Conservation (phyloP, 2,888 invertebrate species). For the Phyto melanocephala region DNA sequence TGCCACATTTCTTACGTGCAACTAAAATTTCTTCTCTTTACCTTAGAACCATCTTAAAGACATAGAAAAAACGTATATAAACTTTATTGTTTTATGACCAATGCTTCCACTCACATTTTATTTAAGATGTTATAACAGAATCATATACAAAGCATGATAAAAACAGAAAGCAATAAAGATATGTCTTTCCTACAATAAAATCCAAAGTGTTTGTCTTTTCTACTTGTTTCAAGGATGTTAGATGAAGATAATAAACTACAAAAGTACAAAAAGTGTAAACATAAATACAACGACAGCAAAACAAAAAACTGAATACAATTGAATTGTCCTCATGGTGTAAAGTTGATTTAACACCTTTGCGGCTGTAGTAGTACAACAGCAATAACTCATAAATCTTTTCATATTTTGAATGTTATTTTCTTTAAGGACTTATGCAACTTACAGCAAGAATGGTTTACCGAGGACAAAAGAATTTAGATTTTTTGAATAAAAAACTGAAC, state of each 20-base stretch:
- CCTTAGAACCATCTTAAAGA: too few species aligned
- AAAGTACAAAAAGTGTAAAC: conserved; percentile 4
- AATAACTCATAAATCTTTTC: conserved; percentile 20
- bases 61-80: background rate
- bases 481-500: too few species aligned
- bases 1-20: too few species aligned
- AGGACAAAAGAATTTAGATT: too few species aligned
- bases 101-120: background rate
- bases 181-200: background rate
- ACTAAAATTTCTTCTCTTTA: too few species aligned
- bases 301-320: conserved; percentile 1
- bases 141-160: background rate
- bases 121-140: background rate
- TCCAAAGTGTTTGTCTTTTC: background rate
- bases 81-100: conserved; percentile 42
- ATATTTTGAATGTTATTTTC: background rate
- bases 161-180: background rate
- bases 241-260: conserved; percentile 41
- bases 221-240: conserved; percentile 9
- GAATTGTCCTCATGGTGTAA: conserved; percentile 55
- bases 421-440: background rate
- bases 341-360: conserved; percentile 58
- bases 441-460: too few species aligned
- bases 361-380: conserved; percentile 10
- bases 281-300: background rate